These are phyloP conservation scores for Ophion costatus DNA, from an alignment of 2,888 invertebrate genomes.

Conservation along the genomic window DNA sequence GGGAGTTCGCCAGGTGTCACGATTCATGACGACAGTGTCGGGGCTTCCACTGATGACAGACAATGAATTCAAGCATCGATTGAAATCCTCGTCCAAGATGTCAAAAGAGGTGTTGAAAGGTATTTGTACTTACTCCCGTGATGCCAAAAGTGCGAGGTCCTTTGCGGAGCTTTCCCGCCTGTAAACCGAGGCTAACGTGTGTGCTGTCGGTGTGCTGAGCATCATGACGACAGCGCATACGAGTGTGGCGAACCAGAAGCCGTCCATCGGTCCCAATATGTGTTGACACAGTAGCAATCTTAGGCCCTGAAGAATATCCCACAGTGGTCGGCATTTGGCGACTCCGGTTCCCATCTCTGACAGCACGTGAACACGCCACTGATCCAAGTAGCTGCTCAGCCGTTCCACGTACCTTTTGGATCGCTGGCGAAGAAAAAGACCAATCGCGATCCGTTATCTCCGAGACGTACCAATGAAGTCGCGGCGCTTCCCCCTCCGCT, in stretches of 20 bases:
- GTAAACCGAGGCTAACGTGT: constrained; percentile 85
- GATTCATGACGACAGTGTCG: constrained; percentile 76
- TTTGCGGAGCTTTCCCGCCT: constrained; percentile 76
- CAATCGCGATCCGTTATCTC: not conserved
- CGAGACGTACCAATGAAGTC: not conserved
- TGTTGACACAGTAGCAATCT: constrained; percentile 87
- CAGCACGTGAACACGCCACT: constrained; percentile 88
- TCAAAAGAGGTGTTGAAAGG: constrained; percentile 7
- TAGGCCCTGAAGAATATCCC: constrained; percentile 88
- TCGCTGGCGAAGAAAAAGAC: constrained; percentile 83
- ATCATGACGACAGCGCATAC: constrained; percentile 86
- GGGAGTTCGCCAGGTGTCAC: constrained; percentile 79
- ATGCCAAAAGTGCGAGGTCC: constrained; percentile 71
- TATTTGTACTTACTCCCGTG: constrained; percentile 75
- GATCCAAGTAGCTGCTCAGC: constrained; percentile 87
- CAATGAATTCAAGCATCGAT: not conserved
- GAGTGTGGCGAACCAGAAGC: constrained; percentile 89
- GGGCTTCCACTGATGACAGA: constrained; percentile 75
- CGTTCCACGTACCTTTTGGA: constrained; percentile 86
- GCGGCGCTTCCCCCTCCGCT: too few relatives aligned
- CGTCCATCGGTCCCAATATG: constrained; percentile 88
- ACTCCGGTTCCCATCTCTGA: constrained; percentile 87
- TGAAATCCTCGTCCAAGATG: not conserved
- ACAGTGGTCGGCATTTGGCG: constrained; percentile 90
- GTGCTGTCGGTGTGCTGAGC: constrained; percentile 86